Evolutionary conservation across 2,888 invertebrate genomes (phyloP).

Genomic region (Yponomeuta plumbellus): DNA sequence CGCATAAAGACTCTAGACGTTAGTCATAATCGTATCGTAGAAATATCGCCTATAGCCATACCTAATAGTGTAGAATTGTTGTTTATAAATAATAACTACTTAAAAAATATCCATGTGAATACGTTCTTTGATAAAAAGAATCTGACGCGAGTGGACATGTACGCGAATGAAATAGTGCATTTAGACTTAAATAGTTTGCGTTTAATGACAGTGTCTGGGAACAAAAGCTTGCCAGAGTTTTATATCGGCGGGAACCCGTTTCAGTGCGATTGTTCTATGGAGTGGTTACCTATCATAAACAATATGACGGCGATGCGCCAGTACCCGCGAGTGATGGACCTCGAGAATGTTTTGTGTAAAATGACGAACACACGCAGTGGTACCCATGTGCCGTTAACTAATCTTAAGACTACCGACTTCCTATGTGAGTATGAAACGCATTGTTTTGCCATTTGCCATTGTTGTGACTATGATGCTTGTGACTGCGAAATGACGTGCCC

Average conservation of each 20-base stretch:
- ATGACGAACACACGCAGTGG: constrained; percentile 90
- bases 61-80: constrained; percentile 92
- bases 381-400: constrained; percentile 85
- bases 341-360: constrained; percentile 91
- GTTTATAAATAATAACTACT: constrained; percentile 92
- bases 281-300: constrained; percentile 94
- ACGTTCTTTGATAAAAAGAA: constrained; percentile 91
- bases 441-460: constrained; percentile 96
- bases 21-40: constrained; percentile 91
- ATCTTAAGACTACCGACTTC: constrained; percentile 88
- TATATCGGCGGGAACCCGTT: constrained; percentile 95
- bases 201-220: constrained; percentile 82
- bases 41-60: constrained; percentile 88
- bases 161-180: constrained; percentile 89
- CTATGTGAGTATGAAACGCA: constrained; percentile 94
- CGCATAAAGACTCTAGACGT: constrained; percentile 90
- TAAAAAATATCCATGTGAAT: constrained; percentile 87
- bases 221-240: constrained; percentile 89
- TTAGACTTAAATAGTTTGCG: constrained; percentile 88
- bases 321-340: constrained; percentile 91
- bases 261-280: constrained; percentile 96
- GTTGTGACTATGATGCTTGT: constrained; percentile 97
- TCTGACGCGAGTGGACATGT: constrained; percentile 91
- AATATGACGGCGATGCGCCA: constrained; percentile 88
- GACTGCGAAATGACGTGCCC: constrained; percentile 99